Conservation (phyloP, 2,888 invertebrate species). For the Quadriops clusia region DNA sequence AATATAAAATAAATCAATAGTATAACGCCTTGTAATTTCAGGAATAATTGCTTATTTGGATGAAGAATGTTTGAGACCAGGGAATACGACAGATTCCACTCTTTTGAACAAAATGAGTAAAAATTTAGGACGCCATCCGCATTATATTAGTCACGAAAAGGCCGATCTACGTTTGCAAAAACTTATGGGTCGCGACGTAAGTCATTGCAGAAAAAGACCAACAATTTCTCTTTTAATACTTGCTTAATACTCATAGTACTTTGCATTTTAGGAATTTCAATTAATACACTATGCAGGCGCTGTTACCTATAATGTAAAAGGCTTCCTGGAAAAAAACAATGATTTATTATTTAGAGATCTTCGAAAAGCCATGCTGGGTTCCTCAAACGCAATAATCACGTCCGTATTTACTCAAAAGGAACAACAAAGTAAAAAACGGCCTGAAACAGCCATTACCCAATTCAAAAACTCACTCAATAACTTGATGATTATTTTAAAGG, state of each 20-base stretch:
- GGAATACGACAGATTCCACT: conserved; percentile 71
- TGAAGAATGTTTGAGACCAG: conserved; percentile 85
- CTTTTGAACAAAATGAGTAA: conserved; percentile 71
- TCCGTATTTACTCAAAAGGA: conserved; percentile 52
- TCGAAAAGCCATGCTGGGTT: conserved; percentile 68
- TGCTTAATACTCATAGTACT: background rate
- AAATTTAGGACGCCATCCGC: conserved; percentile 61
- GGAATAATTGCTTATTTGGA: conserved; percentile 77
- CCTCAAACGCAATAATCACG: conserved; percentile 52
- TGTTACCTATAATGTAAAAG: conserved; percentile 77
- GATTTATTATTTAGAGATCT: conserved; percentile 81
- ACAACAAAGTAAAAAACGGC: conserved; percentile 64
- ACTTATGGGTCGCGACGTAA: conserved; percentile 70
- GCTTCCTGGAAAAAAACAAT: conserved; percentile 90
- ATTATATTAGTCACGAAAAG: conserved; percentile 73
- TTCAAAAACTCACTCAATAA: conserved; percentile 80
- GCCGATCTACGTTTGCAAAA: conserved; percentile 71
- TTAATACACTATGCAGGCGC: conserved; percentile 87
- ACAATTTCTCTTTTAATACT: background rate
- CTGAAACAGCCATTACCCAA: conserved; percentile 82
- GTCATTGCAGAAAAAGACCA: conserved; percentile 24
- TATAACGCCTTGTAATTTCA: conserved; percentile 26
- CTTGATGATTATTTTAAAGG: conserved; percentile 80
- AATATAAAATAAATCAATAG: background rate
- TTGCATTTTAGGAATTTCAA: conserved; percentile 61